Evolutionary conservation across 1,140 invertebrate genomes (phyloP).

Genomic region (Littorina saxatilis): DNA sequence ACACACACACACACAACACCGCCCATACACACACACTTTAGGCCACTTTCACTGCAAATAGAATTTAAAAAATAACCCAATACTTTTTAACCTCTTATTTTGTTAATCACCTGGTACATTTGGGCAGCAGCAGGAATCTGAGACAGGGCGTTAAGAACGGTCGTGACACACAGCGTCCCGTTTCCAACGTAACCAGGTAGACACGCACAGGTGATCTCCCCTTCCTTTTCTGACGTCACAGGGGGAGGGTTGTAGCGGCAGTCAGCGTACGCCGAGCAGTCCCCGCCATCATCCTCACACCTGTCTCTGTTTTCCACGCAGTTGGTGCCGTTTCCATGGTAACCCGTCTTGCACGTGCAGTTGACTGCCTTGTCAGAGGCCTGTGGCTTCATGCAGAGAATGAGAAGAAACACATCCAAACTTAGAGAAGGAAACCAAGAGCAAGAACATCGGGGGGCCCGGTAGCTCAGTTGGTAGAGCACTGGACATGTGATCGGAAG

Average conservation of each 20-base stretch:
- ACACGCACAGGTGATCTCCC: slow-evolving; percentile 34
- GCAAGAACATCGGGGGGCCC: no score
- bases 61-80: no score
- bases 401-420: neutral
- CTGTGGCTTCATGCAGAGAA: neutral
- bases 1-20: no score
- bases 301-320: slow-evolving; percentile 56
- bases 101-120: no score
- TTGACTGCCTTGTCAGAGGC: neutral
- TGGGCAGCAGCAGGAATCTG: slow-evolving; percentile 34
- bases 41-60: no score
- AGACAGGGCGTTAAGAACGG: slow-evolving; percentile 41
- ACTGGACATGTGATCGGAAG: no score
- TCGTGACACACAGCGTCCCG: slow-evolving; percentile 44
- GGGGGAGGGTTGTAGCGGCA: slow-evolving; percentile 37
- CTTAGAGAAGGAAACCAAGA: slow-evolving; percentile 27
- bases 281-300: slow-evolving; percentile 62
- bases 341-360: slow-evolving; percentile 65
- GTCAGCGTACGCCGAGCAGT: slow-evolving; percentile 59
- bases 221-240: slow-evolving; percentile 30
- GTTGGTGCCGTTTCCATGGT: slow-evolving; percentile 67
- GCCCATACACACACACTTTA: no score
- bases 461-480: no score
- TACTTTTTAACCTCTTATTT: no score
- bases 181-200: slow-evolving; percentile 41